Evolutionary conservation across 2,888 invertebrate species (phyloP).

Genomic region (Nymphalis polychloros): DNA sequence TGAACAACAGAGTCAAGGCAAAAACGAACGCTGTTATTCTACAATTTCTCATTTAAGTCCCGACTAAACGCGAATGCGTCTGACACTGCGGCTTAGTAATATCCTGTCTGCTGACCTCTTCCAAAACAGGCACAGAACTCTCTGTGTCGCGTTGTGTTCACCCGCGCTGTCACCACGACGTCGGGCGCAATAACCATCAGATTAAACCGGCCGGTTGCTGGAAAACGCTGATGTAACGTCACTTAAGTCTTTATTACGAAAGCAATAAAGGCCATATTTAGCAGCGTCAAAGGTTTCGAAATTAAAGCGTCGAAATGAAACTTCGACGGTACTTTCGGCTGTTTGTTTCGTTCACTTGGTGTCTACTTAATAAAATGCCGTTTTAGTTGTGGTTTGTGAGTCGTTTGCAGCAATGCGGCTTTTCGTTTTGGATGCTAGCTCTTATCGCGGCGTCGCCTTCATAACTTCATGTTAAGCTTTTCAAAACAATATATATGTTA

Average conservation of each 20-base stretch:
- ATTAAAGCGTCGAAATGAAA: slow-evolving; percentile 73
- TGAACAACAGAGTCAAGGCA: slow-evolving; percentile 18
- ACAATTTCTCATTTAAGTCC: slow-evolving; percentile 73
- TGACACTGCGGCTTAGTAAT: slow-evolving; percentile 75
- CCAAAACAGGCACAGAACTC: slow-evolving; percentile 48
- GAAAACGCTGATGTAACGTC: slow-evolving; percentile 45
- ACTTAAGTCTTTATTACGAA: slow-evolving; percentile 71
- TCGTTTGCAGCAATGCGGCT: slow-evolving; percentile 36
- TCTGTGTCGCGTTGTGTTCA: slow-evolving; percentile 47
- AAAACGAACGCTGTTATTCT: slow-evolving; percentile 48
- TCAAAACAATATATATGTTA: background rate
- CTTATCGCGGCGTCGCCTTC: slow-evolving; percentile 12
- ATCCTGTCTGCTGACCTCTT: slow-evolving; percentile 70
- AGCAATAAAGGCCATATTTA: slow-evolving; percentile 75
- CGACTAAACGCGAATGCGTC: slow-evolving; percentile 65
- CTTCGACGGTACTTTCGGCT: slow-evolving; percentile 59
- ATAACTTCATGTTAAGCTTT: slow-evolving; percentile 1
- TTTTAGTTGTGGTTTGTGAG: slow-evolving; percentile 33
- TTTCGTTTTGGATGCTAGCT: slow-evolving; percentile 19
- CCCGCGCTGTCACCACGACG: slow-evolving; percentile 39
- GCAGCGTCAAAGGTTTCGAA: slow-evolving; percentile 65
- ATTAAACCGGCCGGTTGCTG: slow-evolving; percentile 40
- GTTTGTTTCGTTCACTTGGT: slow-evolving; percentile 56
- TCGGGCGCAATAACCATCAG: slow-evolving; percentile 44
- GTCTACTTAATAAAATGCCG: slow-evolving; percentile 56